Percentiles rank a stretch among this genome's conserved stretches.
Conservation (phyloP, 2,113 vertebrate genomes). For the Daboia siamensis region DNA sequence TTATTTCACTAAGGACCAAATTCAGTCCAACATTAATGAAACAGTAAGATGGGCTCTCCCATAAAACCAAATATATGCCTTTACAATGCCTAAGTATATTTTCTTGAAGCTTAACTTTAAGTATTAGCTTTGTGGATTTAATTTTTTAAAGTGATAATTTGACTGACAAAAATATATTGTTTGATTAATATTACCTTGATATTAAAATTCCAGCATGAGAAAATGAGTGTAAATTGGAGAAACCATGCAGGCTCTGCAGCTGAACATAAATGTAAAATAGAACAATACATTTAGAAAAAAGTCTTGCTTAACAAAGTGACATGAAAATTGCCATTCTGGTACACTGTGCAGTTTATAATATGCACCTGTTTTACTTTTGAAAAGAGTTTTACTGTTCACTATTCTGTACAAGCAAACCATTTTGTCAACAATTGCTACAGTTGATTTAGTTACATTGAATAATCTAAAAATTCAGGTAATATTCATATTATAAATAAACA, state of each 20-base stretch:
- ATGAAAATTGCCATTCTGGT: slow-evolving; percentile 51
- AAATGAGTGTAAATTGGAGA: slow-evolving; percentile 15
- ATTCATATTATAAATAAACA: slow-evolving; percentile 57
- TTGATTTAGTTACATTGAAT: slow-evolving; percentile 62
- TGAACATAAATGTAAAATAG: slow-evolving; percentile 41
- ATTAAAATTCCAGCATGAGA: background rate
- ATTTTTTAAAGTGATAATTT: background rate
- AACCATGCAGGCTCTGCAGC: slow-evolving; percentile 19
- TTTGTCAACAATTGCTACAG: slow-evolving; percentile 57
- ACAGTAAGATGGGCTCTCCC: background rate
- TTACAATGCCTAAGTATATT: background rate
- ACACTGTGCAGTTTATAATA: slow-evolving; percentile 58
- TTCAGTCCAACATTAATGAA: background rate
- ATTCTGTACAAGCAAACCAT: slow-evolving; percentile 47
- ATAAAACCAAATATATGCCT: background rate
- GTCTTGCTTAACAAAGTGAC: slow-evolving; percentile 53
- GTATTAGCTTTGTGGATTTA: background rate
- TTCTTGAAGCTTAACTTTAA: background rate
- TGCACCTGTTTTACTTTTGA: slow-evolving; percentile 61
- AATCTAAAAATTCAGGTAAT: slow-evolving; percentile 57
- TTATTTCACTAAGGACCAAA: background rate
- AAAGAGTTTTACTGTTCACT: slow-evolving; percentile 55
- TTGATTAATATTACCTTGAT: slow-evolving; percentile 3
- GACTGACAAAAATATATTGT: background rate
- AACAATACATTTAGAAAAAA: slow-evolving; percentile 15